Evolutionary conservation across 1,140 invertebrate species (phyloP).

Genomic region (Drosophila yakuba): DNA sequence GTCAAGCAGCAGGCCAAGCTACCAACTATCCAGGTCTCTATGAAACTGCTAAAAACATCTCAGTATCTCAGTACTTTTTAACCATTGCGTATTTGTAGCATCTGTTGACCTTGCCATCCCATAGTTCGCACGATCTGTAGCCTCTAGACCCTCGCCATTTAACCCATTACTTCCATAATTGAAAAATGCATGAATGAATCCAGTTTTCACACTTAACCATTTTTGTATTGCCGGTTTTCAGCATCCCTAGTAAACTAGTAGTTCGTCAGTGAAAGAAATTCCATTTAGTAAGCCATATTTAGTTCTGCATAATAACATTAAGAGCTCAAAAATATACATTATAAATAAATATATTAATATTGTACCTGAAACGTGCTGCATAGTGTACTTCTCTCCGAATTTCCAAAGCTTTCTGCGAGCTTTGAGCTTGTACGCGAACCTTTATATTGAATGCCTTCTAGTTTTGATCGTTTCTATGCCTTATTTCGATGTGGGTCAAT

Average conservation of each 20-base stretch:
- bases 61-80: conserved; percentile 17
- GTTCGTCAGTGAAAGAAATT: too few species aligned
- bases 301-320: not conserved
- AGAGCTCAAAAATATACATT: not conserved
- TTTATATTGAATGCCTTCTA: not conserved
- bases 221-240: too few species aligned
- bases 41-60: conserved; percentile 22
- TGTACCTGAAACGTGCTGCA: not conserved
- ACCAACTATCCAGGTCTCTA: conserved; percentile 27
- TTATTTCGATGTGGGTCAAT: not conserved
- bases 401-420: conserved; percentile 4
- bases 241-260: too few species aligned
- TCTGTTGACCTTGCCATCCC: not conserved
- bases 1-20: conserved; percentile 25
- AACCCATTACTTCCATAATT: not conserved
- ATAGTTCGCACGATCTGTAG: conserved; percentile 18
- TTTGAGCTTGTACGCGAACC: conserved; percentile 16
- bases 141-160: not conserved
- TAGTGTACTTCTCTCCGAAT: conserved; percentile 1
- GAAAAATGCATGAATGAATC: not conserved
- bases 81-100: conserved; percentile 18
- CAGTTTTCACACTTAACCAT: too few species aligned
- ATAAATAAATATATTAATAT: not conserved
- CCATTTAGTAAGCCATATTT: not conserved
- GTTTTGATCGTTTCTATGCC: not conserved